These are phyloP conservation scores for Xerus inauris DNA, from an alignment of 2,113 vertebrate species.

Conservation along the genomic window DNA sequence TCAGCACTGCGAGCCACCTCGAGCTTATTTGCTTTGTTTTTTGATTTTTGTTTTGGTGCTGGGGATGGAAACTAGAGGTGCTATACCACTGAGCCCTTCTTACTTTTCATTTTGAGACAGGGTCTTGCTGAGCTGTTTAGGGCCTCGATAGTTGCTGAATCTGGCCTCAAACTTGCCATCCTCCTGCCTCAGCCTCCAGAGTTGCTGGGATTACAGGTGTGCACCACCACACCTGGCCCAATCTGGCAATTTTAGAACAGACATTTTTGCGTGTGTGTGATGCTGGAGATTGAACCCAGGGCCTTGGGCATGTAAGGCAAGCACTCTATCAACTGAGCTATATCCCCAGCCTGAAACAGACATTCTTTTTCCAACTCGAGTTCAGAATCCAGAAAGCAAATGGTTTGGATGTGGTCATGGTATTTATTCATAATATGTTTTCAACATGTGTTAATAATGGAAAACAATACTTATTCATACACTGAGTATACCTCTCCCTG, in stretches of 20 bases:
- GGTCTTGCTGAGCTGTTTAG: background rate
- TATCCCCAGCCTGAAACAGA: no score
- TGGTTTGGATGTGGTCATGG: conserved; percentile 61
- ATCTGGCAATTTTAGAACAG: background rate
- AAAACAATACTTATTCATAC: conserved; percentile 70
- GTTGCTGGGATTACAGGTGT: background rate
- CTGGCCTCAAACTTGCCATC: background rate
- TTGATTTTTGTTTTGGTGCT: background rate
- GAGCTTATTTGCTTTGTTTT: no score
- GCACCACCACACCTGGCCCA: background rate
- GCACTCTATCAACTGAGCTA: no score
- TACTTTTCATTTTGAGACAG: background rate
- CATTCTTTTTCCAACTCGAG: background rate
- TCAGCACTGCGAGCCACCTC: background rate
- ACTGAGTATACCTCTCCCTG: conserved; percentile 37
- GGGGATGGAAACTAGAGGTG: background rate
- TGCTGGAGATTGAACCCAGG: no score
- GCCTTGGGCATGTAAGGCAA: no score
- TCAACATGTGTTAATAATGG: conserved; percentile 75
- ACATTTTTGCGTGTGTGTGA: no score
- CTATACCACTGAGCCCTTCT: background rate
- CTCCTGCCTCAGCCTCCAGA: background rate
- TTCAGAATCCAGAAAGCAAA: background rate
- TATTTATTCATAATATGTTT: conserved; percentile 80
- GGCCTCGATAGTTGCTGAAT: background rate